A percentile compares a stretch with the other conserved stretches of the same genome.
These are phyloP conservation scores for Bombyx mori DNA, from an alignment of 1,140 invertebrate species.

Conservation along the genomic window DNA sequence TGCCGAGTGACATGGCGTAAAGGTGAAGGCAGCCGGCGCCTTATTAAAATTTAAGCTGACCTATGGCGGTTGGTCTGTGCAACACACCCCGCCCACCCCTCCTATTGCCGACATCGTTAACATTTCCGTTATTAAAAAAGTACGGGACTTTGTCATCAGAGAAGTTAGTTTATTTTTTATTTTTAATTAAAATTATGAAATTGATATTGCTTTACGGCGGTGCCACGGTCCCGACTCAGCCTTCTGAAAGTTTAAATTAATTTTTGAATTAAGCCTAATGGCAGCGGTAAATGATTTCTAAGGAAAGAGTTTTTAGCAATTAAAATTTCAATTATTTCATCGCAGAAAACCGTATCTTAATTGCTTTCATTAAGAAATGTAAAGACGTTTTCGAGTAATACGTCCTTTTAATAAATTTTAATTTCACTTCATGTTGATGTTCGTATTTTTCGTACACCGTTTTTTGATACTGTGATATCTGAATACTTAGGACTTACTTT, in stretches of 20 bases:
- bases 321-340: conserved; percentile 63
- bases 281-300: conserved; percentile 66
- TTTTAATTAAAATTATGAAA: conserved; percentile 74
- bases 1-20: conserved; percentile 13
- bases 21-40: conserved; percentile 12
- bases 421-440: too few species aligned
- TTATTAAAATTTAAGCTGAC: conserved; percentile 35
- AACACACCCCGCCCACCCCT: conserved; percentile 15
- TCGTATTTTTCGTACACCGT: too few species aligned
- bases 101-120: conserved; percentile 47
- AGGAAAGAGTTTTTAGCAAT: conserved; percentile 66
- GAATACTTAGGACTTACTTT: too few species aligned
- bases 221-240: conserved; percentile 56
- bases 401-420: too few species aligned
- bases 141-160: conserved; percentile 67
- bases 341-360: conserved; percentile 52
- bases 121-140: conserved; percentile 73
- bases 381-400: conserved; percentile 10
- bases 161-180: conserved; percentile 71
- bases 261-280: conserved; percentile 71
- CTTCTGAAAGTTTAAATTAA: conserved; percentile 71
- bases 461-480: too few species aligned
- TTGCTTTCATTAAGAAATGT: conserved; percentile 47
- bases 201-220: conserved; percentile 69
- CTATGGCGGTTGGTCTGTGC: conserved; percentile 11